Evolutionary conservation across 2,797 vertebrate genomes (phyloP), one percentile per base, ranked within the genome.

Genomic region (Halcyon leucocephala): DNA sequence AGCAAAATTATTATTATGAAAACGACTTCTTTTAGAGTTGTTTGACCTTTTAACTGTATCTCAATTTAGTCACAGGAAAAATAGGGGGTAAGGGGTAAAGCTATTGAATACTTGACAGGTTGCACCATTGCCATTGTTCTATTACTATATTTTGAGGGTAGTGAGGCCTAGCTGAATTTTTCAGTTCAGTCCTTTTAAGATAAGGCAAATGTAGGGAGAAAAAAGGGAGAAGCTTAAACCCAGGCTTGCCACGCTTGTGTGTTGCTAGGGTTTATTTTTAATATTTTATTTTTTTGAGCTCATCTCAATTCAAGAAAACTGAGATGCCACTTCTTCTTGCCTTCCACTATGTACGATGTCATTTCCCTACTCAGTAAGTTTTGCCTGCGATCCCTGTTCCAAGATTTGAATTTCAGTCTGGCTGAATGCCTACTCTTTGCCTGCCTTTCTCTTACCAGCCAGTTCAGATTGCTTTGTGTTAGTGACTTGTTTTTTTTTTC

Each of bases 231-330:
- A 71, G 14, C 44, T 91, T 74, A 82, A 33, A 54, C 31, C 18
- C 0, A 22, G 20, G 6, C 81, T 95, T 94, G 79, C 69, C 79
- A 51, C 78, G 57, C 54, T 88, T 25, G 7, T 81, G 26, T 61
- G 67, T 93, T 95, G 82, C 57, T 90, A 83, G 48, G 92, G 26
- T 39, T 71, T 78, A 46, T 82, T 83, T 95, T 77, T 77, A n/a
- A 3, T 41, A 44, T 41, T 61, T 58, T 65, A 13, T 20, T 54
- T 37, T 72, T 51, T 67, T 14, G n/a, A 84, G 82, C 94, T 97
- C 76, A 88, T 79, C 49, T 11, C 29, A 58, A 77, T 95, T 93
- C 70, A 93, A 51, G 87, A 80, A 73, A 42, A 61, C 54, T 33
- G 8, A 52, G 49, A 51, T 51, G 26, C 49, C 21, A 7, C 20